Base-by-base conservation (phyloP, 1,140 invertebrate genomes). In the Drosophila murphyi region DNA sequence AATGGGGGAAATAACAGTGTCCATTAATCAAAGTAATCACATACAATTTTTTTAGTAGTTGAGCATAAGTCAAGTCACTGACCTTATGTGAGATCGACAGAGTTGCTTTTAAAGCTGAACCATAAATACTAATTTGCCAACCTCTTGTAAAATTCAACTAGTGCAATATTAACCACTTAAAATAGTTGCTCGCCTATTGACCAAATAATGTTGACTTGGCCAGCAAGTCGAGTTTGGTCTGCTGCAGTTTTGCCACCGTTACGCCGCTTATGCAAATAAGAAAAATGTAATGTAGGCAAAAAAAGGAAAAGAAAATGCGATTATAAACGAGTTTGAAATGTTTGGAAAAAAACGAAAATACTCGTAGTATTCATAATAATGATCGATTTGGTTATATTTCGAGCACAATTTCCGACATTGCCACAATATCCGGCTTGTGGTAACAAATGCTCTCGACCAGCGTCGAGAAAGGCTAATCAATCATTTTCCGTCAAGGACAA, bases 401-500 rank as follows among this genome's bases (percentile, higher is more conserved):
- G 29, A 48, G 55, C 54, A 34, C 29, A 12, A 35, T 72, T 73
- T 73, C 41, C 55, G 71, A 50, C 55, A 10, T 60, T 47, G 56
- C 29, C 32, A 54, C 37, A 69, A 75, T 71, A 75, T 74, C 72
- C 72, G 72, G 51, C 65, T 70, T 63, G 56, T 56, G 57, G 35
- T n/a, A 28, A 65, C 31, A 43, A 39, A 43, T 31, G 8, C 10
- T 3, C 12, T 41, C 10, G 8, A 10, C 8, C 7, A 2, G 0
- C 7, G 7, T 3, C 37, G n/a, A 32, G 29, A 60, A 69, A 69
- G 52, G 59, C 28, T 62, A 70, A 74, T 74, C 72, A 74, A 74
- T 74, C 72, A 74, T 70, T 39, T 56, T 56, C 41, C 37, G 35
- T 39, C 67, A 75, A 70, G 72, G 72, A 54, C 68, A 70, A 59